Evolutionary conservation across 2,888 invertebrate species (phyloP).

Genomic region (Hyposoter dolosus): DNA sequence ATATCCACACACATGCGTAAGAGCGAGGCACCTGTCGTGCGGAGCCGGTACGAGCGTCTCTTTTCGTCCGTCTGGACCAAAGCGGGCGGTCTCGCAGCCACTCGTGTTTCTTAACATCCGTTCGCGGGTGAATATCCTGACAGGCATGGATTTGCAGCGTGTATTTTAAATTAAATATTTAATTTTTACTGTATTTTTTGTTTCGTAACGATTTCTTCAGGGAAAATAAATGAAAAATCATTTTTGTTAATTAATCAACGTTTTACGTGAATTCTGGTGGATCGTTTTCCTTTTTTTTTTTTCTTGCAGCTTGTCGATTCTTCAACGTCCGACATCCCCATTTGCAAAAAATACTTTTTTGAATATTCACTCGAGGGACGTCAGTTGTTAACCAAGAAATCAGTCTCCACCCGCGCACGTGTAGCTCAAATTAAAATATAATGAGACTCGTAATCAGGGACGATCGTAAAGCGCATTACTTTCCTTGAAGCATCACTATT

Average conservation of each 20-base stretch:
- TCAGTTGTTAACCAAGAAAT: conserved; percentile 19
- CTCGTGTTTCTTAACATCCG: conserved; percentile 81
- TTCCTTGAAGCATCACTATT: conserved; percentile 58
- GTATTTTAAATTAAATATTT: conserved; percentile 32
- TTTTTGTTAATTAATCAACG: too few relatives aligned
- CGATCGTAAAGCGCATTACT: conserved; percentile 76
- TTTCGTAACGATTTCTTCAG: too few relatives aligned
- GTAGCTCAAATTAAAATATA: conserved; percentile 83
- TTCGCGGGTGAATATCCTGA: conserved; percentile 65
- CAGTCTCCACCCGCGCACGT: conserved; percentile 57
- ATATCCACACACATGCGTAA: conserved; percentile 42
- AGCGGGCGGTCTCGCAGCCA: conserved; percentile 61
- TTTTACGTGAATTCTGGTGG: too few relatives aligned
- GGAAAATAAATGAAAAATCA: too few relatives aligned
- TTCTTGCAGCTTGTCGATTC: too few relatives aligned
- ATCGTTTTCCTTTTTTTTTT: too few relatives aligned
- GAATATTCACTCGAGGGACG: neutral
- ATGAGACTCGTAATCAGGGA: conserved; percentile 82
- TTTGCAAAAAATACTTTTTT: too few relatives aligned
- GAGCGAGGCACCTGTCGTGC: conserved; percentile 58
- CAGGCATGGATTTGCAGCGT: conserved; percentile 69
- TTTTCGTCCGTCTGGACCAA: conserved; percentile 8
- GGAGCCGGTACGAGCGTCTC: conserved; percentile 19
- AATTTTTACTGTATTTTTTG: neutral
- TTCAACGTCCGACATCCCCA: too few relatives aligned